Percentiles rank a stretch among this genome's conserved stretches.
phyloP scores from a whole-genome alignment of 2,888 invertebrate genomes.

The Oxystoma pomonae region DNA sequence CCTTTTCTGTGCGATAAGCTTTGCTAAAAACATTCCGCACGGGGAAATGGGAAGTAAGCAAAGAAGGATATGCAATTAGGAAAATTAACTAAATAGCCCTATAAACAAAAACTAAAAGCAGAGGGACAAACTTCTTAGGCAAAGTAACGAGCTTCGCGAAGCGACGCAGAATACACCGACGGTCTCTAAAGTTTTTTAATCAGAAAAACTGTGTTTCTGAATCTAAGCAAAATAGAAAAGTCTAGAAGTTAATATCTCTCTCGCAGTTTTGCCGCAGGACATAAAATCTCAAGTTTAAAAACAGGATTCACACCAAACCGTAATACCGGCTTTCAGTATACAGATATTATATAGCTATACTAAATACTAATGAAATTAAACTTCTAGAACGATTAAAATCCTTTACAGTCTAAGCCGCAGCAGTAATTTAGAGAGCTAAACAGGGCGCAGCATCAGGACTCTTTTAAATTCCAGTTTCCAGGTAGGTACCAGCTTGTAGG shows the following conservation, averaged over 20 bases:
- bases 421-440: too few species aligned
- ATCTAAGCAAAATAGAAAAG: not conserved
- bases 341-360: not conserved
- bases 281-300: not conserved
- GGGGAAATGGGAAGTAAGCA: not conserved
- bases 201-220: not conserved
- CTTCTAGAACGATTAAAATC: not conserved
- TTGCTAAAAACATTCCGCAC: too few species aligned
- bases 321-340: not conserved
- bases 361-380: not conserved
- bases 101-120: not conserved
- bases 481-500: too few species aligned
- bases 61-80: not conserved
- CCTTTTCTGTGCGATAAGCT: too few species aligned
- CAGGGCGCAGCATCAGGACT: too few species aligned
- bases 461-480: too few species aligned
- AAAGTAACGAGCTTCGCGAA: not conserved
- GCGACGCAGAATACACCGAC: not conserved
- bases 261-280: not conserved
- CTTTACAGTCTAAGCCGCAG: not conserved
- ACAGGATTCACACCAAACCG: not conserved
- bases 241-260: not conserved
- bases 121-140: not conserved
- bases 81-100: not conserved
- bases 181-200: not conserved